A percentile compares a stretch with the other conserved stretches of the same genome.
Evolutionary conservation across 2,113 vertebrate genomes (phyloP).

Genomic region (Suncus etruscus): DNA sequence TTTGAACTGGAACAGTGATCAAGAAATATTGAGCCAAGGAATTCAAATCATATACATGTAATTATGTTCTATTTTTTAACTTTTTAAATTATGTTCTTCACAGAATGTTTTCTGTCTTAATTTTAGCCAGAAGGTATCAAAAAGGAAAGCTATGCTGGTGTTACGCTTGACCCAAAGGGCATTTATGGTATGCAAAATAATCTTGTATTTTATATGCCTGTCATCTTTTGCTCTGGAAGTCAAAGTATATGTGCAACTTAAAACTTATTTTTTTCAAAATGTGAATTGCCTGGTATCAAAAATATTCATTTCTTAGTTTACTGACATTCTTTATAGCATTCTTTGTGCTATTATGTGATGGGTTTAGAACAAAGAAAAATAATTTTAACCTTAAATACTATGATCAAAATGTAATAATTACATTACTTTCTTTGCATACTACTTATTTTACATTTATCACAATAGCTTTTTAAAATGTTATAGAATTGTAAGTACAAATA

Average conservation of each 20-base stretch:
- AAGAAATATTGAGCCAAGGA: conserved; percentile 30
- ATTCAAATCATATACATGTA: conserved; percentile 24
- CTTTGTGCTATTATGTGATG: neutral
- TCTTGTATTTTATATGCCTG: conserved; percentile 27
- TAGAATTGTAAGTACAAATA: conserved; percentile 24
- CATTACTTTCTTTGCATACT: neutral
- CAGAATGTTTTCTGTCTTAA: conserved; percentile 66
- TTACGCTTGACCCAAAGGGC: conserved; percentile 93
- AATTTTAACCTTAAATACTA: neutral
- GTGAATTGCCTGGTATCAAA: neutral
- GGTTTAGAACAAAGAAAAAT: conserved; percentile 29
- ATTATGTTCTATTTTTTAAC: neutral
- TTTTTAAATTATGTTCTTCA: conserved; percentile 52
- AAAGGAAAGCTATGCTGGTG: conserved; percentile 87
- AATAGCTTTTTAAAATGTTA: conserved; percentile 1
- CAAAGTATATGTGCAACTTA: conserved; percentile 7
- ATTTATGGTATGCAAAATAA: conserved; percentile 89
- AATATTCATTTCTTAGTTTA: neutral
- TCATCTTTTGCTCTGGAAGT: conserved; percentile 41
- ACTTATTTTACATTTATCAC: conserved; percentile 19
- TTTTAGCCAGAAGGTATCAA: conserved; percentile 94
- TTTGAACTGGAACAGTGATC: conserved; percentile 27
- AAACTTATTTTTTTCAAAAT: conserved; percentile 58
- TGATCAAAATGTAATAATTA: neutral
- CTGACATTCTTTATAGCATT: neutral